Evolutionary conservation across 1,140 invertebrate species (phyloP).

Genomic region (Scaptomyza hsui): DNA sequence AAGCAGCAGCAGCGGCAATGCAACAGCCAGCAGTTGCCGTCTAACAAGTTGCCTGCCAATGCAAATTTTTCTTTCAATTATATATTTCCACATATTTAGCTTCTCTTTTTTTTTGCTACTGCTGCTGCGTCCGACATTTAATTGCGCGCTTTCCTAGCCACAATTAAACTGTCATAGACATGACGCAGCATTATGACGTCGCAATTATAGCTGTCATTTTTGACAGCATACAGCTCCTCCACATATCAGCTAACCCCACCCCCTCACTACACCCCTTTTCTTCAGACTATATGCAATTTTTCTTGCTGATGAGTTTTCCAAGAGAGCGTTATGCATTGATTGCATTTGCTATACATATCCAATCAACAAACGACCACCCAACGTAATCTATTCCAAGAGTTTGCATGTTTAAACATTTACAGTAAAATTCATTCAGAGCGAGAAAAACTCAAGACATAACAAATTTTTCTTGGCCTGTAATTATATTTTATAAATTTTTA

Average conservation of each 20-base stretch:
- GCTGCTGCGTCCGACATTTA: conserved; percentile 55
- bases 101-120: conserved; percentile 11
- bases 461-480: no score
- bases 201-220: conserved; percentile 77
- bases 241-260: neutral
- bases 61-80: conserved; percentile 76
- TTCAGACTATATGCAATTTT: neutral
- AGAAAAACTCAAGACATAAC: neutral
- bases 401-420: conserved; percentile 1
- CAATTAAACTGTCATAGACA: conserved; percentile 82
- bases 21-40: conserved; percentile 13
- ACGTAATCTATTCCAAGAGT: conserved; percentile 5
- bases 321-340: conserved; percentile 26
- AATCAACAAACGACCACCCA: conserved; percentile 21
- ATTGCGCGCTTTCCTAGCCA: conserved; percentile 78
- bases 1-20: conserved; percentile 42
- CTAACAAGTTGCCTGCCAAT: conserved; percentile 60
- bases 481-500: neutral
- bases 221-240: conserved; percentile 58
- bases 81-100: conserved; percentile 55
- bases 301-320: conserved; percentile 35
- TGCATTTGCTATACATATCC: conserved; percentile 26
- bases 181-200: conserved; percentile 76
- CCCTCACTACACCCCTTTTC: neutral
- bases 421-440: neutral